Evolutionary conservation across 53 echinoderm and acorn worm genomes (phyloP), one percentile per base, ranked within the genome.

Genomic region (Arbacia lixula): DNA sequence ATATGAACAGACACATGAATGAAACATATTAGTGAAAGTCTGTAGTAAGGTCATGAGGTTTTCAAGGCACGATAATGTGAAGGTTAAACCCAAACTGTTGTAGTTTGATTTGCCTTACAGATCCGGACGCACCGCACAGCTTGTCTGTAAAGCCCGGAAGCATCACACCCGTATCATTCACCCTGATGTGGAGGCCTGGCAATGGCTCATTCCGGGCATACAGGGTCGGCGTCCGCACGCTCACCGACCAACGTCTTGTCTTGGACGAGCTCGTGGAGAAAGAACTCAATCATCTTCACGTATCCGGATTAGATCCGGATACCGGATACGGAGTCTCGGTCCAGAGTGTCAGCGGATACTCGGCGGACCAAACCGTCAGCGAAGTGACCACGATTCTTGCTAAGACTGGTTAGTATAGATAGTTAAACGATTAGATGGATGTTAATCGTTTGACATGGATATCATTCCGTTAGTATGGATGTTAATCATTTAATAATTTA

Each of bases 281-380:
- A 60, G 63, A 46, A 22, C 20, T 72, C 3, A 78, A 52, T 21
- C 53, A 42, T n/a, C 63, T 84, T 6, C 28, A 50, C 12, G 66
- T 94, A 11, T 83, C 66, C 75, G 94, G 89, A 3, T 50, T 94
- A n/a, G 87, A 94, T 54, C 94, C 94, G 35, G 85, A 81, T 5
- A 94, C 94, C 36, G 19, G 71, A 21, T 91, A 86, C 68, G 40
- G 64, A 54, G 87, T 89, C 53, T 81, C 86, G 53, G 66, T 94
- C 42, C 56, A 62, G 30, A 65, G 89, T 29, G 50, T 91, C 16
- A 94, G 91, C 38, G 94, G 91, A 33, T 89, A 85, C 17, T 71
- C 84, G 12, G 24, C 58, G 3, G 86, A 63, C 21, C 30, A 38
- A 31, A 75, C 89, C n/a, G 46, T 22, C 28, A 94, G 94, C 80